These are phyloP conservation scores for Tamias sibiricus DNA, from an alignment of 2,113 vertebrate genomes.

Conservation along the genomic window DNA sequence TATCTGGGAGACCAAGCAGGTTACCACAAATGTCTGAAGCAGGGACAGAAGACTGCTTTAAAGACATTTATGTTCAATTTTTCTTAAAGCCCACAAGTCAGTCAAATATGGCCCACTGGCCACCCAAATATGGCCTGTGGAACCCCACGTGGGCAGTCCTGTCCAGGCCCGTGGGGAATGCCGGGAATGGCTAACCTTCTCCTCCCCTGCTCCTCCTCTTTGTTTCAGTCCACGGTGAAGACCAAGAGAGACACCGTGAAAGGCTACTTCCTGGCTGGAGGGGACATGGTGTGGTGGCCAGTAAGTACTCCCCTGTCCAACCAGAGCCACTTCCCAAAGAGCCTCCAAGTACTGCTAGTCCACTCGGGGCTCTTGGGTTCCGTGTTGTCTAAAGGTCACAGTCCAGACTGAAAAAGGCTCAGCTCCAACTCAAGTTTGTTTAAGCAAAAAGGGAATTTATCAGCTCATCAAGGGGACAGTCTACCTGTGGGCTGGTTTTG, in stretches of 20 bases:
- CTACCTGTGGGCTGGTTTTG: neutral
- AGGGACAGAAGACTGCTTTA: neutral
- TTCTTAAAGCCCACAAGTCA: neutral
- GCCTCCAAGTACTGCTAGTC: neutral
- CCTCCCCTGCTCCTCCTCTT: constrained; percentile 4
- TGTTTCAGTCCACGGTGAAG: constrained; percentile 94
- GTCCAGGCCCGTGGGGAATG: rapidly evolving
- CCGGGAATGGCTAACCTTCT: neutral
- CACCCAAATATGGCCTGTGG: neutral
- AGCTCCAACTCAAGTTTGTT: neutral
- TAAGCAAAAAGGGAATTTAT: neutral
- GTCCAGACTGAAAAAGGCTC: neutral
- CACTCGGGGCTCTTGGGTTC: neutral
- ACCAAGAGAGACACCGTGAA: constrained; percentile 96
- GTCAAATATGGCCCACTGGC: neutral
- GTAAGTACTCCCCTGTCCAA: constrained; percentile 86
- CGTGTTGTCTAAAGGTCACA: neutral
- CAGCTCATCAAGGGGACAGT: neutral
- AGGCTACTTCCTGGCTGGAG: constrained; percentile 98
- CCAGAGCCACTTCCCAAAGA: neutral
- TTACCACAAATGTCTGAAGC: neutral
- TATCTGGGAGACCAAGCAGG: neutral
- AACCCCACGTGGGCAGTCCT: rapidly evolving
- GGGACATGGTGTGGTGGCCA: constrained; percentile 98
- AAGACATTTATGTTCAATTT: neutral